phyloP scores from a whole-genome alignment of 2,888 invertebrate species.

The Nemoura dubitans region DNA sequence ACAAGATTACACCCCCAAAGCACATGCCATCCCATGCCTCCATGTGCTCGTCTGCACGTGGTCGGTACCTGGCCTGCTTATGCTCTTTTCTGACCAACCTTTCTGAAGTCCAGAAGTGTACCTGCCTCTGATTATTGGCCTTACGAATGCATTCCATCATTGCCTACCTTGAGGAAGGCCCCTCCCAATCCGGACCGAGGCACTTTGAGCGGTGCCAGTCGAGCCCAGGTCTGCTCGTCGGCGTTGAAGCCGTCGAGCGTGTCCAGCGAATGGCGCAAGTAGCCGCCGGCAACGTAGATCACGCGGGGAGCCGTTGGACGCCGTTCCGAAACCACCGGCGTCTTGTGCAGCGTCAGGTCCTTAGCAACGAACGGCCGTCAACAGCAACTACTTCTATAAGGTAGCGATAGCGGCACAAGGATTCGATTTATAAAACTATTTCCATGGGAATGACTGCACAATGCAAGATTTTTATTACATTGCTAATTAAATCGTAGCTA shows the following conservation, averaged over 20 bases:
- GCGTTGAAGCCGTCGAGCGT: slow-evolving; percentile 89
- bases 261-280: slow-evolving; percentile 85
- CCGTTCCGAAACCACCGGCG: slow-evolving; percentile 83
- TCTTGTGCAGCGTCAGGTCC: slow-evolving; percentile 89
- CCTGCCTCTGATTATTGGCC: no score
- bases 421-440: slow-evolving; percentile 27
- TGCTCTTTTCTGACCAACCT: no score
- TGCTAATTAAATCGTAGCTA: no score
- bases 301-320: slow-evolving; percentile 89
- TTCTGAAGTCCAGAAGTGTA: no score
- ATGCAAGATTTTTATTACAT: no score
- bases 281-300: slow-evolving; percentile 92
- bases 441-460: no score
- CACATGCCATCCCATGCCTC: no score
- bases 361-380: slow-evolving; percentile 55
- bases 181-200: slow-evolving; percentile 89
- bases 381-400: neutral
- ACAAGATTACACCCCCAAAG: no score
- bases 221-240: slow-evolving; percentile 85
- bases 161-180: slow-evolving; percentile 76
- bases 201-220: slow-evolving; percentile 82
- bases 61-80: no score
- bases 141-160: neutral
- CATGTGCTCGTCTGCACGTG: no score
- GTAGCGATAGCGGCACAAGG: neutral